Evolutionary conservation across 2,113 vertebrate species (phyloP).

Genomic region (Corydoras maculifer): DNA sequence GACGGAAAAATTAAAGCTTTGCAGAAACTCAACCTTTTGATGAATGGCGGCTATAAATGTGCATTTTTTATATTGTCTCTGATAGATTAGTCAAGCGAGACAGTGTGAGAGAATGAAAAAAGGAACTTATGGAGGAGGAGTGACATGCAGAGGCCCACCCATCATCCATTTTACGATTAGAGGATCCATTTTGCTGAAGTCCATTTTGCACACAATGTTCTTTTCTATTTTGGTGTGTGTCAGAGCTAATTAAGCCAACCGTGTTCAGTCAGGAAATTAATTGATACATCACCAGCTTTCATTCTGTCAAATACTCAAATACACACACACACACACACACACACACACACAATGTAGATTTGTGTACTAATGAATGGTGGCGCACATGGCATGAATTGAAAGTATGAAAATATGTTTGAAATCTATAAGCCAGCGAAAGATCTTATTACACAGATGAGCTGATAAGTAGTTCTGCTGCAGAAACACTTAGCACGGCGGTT

Average conservation of each 20-base stretch:
- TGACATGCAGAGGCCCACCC: constrained; percentile 19
- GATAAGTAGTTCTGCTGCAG: constrained; percentile 94
- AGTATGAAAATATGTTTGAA: constrained; percentile 77
- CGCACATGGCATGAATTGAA: constrained; percentile 50
- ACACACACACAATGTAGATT: constrained; percentile 17
- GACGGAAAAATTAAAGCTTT: too few relatives aligned
- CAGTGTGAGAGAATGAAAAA: constrained; percentile 16
- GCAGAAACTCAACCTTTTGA: too few relatives aligned
- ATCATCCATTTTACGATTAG: constrained; percentile 26
- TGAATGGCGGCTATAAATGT: too few relatives aligned
- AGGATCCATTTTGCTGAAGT: constrained; percentile 30
- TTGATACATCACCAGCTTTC: constrained; percentile 27
- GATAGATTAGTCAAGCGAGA: constrained; percentile 4
- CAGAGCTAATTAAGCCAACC: constrained; percentile 38
- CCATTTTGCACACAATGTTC: background rate
- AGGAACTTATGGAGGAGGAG: constrained; percentile 14
- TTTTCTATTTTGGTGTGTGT: background rate
- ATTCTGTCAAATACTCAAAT: constrained; percentile 27
- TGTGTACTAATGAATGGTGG: constrained; percentile 47
- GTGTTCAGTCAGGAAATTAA: constrained; percentile 38
- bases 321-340: constrained; percentile 7
- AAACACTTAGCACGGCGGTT: constrained; percentile 98
- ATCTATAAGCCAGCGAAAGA: constrained; percentile 78
- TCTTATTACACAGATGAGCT: constrained; percentile 83
- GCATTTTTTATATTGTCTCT: too few relatives aligned